These are phyloP conservation scores for Elgaria multicarinata DNA, from an alignment of 2,113 vertebrate species.

Conservation along the genomic window DNA sequence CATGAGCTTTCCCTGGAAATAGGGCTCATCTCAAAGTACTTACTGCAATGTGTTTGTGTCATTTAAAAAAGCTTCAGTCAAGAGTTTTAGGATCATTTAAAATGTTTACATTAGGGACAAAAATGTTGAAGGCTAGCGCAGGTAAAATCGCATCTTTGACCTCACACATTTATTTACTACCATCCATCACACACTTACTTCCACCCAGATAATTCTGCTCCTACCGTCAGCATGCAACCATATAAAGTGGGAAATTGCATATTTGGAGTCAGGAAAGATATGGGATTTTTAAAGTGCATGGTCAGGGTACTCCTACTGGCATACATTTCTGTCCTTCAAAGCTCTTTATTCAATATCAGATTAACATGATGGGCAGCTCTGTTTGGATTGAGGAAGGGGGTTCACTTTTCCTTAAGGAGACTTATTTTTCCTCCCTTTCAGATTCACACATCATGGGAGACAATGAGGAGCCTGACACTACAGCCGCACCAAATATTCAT, in stretches of 20 bases:
- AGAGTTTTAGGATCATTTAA: neutral
- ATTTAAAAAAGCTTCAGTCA: neutral
- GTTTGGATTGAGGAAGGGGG: neutral
- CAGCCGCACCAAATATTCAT: neutral
- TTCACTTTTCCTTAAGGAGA: neutral
- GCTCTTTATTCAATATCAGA: too few species aligned
- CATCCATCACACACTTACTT: neutral
- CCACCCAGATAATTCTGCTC: neutral
- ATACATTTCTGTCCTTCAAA: neutral
- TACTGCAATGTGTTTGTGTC: neutral
- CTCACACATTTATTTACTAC: neutral
- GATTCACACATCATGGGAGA: constrained; percentile 57
- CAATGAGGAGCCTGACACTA: neutral
- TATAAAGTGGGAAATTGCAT: neutral
- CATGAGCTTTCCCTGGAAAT: neutral
- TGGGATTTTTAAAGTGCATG: neutral
- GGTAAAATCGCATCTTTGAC: neutral
- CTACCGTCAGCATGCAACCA: too few species aligned
- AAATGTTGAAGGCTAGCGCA: neutral
- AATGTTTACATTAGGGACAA: neutral
- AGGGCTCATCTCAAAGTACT: neutral
- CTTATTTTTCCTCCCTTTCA: constrained; percentile 7
- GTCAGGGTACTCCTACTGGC: too few species aligned
- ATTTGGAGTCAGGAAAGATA: neutral
- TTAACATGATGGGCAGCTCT: neutral